Conservation (phyloP, 2,113 vertebrate genomes). For the Vidua chalybeata region DNA sequence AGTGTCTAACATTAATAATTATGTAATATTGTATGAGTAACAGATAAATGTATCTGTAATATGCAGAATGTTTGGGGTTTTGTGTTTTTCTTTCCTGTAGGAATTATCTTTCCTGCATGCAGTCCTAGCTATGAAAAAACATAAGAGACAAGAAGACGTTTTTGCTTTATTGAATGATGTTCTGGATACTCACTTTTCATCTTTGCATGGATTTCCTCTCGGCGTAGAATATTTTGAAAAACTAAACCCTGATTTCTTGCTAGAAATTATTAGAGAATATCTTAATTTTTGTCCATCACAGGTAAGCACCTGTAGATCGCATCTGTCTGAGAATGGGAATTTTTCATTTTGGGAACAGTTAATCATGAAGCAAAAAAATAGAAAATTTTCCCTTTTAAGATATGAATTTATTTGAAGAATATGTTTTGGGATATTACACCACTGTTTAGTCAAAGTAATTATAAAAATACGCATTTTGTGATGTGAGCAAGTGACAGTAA, state of each 20-base stretch:
- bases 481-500: background rate
- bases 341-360: background rate
- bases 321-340: background rate
- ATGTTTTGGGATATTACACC: background rate
- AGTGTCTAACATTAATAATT: background rate
- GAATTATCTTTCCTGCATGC: constrained; percentile 88
- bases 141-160: constrained; percentile 81
- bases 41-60: background rate
- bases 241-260: constrained; percentile 94
- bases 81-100: constrained; percentile 61
- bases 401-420: background rate
- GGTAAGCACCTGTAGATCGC: constrained; percentile 69
- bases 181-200: constrained; percentile 90
- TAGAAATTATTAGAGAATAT: constrained; percentile 90
- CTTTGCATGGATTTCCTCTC: constrained; percentile 87
- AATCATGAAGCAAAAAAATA: background rate
- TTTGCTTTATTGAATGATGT: constrained; percentile 87
- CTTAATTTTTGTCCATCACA: constrained; percentile 87
- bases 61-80: background rate
- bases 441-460: background rate
- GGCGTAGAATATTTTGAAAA: constrained; percentile 93
- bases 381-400: background rate
- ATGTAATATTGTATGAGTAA: background rate
- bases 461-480: background rate
- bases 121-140: constrained; percentile 85